phyloP scores from a whole-genome alignment of 2,797 vertebrate genomes.

The Lophura swinhoii region DNA sequence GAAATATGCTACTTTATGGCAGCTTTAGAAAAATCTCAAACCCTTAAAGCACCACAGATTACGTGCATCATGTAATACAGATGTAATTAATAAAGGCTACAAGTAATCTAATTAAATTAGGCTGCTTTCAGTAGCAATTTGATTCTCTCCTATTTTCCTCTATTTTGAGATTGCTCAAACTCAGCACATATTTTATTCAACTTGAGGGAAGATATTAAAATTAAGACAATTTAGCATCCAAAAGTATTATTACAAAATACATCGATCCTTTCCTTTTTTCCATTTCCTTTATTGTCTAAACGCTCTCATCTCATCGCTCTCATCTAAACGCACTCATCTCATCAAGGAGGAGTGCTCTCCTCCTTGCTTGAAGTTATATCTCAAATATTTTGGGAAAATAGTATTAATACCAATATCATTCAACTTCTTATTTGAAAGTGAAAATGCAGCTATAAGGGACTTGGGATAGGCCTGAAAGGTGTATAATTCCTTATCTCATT shows the following conservation, averaged over 20 bases:
- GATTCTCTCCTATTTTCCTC: not conserved
- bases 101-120: constrained; percentile 52
- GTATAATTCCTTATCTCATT: not conserved
- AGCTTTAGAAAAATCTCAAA: not conserved
- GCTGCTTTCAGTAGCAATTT: constrained; percentile 51
- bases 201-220: not conserved
- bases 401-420: not conserved
- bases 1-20: not conserved
- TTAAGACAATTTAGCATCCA: not conserved
- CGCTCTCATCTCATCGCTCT: not conserved
- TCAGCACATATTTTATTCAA: not conserved
- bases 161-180: not conserved
- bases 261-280: not conserved
- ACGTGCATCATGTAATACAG: not conserved
- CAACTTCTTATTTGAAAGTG: not conserved
- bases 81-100: constrained; percentile 53
- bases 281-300: not conserved
- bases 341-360: too few relatives aligned
- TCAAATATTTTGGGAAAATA: not conserved
- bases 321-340: not conserved
- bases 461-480: not conserved
- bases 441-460: not conserved
- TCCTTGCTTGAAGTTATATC: not conserved
- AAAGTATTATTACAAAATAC: not conserved
- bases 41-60: not conserved